A percentile compares a stretch with the other conserved stretches of the same genome.
Conservation (phyloP, 2,113 vertebrate species). For the Dromaius novaehollandiae region DNA sequence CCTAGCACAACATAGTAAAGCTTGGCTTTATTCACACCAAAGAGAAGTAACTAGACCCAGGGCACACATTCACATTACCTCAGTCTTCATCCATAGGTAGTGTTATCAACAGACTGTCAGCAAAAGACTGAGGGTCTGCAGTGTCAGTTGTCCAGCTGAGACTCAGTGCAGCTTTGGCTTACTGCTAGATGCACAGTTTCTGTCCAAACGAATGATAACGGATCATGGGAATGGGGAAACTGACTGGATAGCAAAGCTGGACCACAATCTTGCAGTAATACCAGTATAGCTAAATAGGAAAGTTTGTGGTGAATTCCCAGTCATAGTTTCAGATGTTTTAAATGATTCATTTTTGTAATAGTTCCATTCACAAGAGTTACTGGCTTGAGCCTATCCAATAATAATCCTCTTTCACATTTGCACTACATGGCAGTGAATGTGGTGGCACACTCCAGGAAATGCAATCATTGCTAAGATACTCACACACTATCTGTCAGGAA, state of each 20-base stretch:
- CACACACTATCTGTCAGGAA: not conserved
- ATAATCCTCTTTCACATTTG: not conserved
- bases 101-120: not conserved
- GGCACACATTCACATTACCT: not conserved
- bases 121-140: not conserved
- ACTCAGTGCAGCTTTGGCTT: not conserved
- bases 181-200: not conserved
- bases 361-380: not conserved
- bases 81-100: not conserved
- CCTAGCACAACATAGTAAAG: not conserved
- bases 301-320: not conserved
- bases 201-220: fast-evolving
- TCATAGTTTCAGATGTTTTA: not conserved
- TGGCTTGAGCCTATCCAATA: not conserved
- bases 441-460: not conserved
- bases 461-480: constrained; percentile 5
- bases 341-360: not conserved
- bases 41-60: not conserved
- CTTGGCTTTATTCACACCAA: not conserved
- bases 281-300: not conserved
- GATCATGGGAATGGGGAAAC: not conserved
- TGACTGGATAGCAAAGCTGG: not conserved
- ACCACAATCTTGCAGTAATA: not conserved
- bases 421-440: not conserved
- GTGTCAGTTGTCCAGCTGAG: not conserved